phyloP scores from a whole-genome alignment of 2,113 vertebrate species.

The Neofelis nebulosa region DNA sequence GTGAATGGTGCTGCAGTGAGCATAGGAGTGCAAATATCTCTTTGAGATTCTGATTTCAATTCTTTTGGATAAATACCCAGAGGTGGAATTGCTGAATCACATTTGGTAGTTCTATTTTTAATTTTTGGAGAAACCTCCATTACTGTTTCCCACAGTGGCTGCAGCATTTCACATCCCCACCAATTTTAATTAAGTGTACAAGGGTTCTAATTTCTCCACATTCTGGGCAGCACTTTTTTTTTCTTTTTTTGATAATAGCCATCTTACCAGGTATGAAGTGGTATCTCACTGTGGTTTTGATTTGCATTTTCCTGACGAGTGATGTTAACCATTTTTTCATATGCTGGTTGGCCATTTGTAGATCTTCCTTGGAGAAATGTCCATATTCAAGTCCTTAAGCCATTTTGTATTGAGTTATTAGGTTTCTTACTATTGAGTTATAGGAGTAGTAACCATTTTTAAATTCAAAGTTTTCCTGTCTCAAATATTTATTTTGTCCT shows the following conservation, averaged over 20 bases:
- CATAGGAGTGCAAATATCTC: background rate
- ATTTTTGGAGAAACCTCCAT: background rate
- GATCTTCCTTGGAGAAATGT: background rate
- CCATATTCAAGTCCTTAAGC: background rate
- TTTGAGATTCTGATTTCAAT: background rate
- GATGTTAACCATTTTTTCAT: background rate
- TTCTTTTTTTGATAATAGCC: background rate
- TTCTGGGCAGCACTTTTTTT: background rate
- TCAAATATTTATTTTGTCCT: constrained; percentile 28
- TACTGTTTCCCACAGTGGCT: background rate
- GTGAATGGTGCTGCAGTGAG: background rate
- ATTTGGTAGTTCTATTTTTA: background rate
- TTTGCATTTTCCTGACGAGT: constrained; percentile 13
- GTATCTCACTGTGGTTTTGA: background rate
- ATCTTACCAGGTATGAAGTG: background rate
- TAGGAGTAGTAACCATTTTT: background rate
- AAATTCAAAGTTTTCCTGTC: constrained; percentile 1
- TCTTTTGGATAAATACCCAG: background rate
- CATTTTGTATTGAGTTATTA: constrained; percentile 8
- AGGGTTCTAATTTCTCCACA: background rate
- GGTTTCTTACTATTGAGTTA: background rate
- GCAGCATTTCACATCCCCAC: background rate
- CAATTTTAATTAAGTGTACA: background rate
- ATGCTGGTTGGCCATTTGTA: background rate
- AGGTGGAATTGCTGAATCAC: background rate